These are phyloP conservation scores for Ophion ellenae DNA, from an alignment of 2,888 invertebrate species.

Conservation along the genomic window DNA sequence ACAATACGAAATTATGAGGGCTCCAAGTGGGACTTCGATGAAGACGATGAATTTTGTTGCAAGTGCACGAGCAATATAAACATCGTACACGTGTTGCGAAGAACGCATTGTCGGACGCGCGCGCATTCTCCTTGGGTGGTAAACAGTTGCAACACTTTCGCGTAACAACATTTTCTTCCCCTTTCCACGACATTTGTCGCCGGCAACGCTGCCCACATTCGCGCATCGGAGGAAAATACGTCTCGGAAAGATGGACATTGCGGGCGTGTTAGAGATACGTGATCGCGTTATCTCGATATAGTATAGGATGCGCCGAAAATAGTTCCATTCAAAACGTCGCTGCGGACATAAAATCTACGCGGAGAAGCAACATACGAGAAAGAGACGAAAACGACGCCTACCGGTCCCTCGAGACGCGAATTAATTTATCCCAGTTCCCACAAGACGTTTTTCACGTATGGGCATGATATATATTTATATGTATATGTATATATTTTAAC, in stretches of 20 bases:
- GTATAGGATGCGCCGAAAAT: slow-evolving; percentile 71
- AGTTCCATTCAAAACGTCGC: slow-evolving; percentile 70
- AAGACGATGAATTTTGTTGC: too few relatives aligned
- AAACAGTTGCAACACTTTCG: slow-evolving; percentile 6
- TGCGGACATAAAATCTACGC: slow-evolving; percentile 51
- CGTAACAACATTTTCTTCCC: neutral
- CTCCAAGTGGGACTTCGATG: too few relatives aligned
- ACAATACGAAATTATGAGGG: too few relatives aligned
- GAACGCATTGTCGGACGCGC: neutral
- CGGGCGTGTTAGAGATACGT: slow-evolving; percentile 62
- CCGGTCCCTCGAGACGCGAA: slow-evolving; percentile 50
- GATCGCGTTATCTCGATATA: slow-evolving; percentile 77
- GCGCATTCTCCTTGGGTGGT: neutral
- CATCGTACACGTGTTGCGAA: neutral
- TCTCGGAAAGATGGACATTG: slow-evolving; percentile 45
- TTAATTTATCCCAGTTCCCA: slow-evolving; percentile 30
- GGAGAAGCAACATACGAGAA: slow-evolving; percentile 12
- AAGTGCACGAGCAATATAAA: too few relatives aligned
- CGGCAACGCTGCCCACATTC: slow-evolving; percentile 27
- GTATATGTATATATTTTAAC: too few relatives aligned
- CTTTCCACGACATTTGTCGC: too few relatives aligned
- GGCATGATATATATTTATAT: too few relatives aligned
- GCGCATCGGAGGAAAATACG: slow-evolving; percentile 72
- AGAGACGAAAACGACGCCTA: slow-evolving; percentile 56
- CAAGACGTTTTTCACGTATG: too few relatives aligned